Evolutionary conservation across 2,797 vertebrate genomes (phyloP).

Genomic region (Centroberyx gerrardi): DNA sequence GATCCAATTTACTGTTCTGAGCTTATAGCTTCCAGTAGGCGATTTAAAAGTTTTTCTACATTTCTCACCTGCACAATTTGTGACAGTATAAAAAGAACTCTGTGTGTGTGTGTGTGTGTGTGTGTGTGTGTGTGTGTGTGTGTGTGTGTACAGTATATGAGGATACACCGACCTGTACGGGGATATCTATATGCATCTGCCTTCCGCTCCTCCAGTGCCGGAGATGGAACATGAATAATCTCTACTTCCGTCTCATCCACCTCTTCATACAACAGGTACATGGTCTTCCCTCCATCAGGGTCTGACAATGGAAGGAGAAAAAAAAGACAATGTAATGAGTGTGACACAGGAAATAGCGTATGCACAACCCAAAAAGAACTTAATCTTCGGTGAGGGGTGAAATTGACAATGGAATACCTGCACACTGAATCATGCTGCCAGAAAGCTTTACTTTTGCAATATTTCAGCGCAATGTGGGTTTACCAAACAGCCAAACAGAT

Average conservation of each 20-base stretch:
- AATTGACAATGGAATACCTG: no score
- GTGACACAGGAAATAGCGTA: not conserved
- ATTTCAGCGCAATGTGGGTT: no score
- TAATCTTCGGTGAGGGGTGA: no score
- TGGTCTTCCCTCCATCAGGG: constrained; percentile 88
- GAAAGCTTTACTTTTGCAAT: no score
- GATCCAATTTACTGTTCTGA: not conserved
- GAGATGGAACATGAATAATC: constrained; percentile 97
- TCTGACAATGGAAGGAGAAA: constrained; percentile 74
- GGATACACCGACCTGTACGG: constrained; percentile 88
- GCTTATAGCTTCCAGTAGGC: not conserved
- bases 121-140: not conserved
- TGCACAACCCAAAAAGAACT: not conserved
- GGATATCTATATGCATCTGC: constrained; percentile 98
- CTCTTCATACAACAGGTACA: constrained; percentile 95
- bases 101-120: not conserved
- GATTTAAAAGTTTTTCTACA: no score
- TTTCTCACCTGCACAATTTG: no score
- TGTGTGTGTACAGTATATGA: not conserved
- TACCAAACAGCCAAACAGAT: no score
- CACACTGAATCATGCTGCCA: no score
- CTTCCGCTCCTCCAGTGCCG: constrained; percentile 96
- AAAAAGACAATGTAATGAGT: no score
- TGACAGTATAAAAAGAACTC: not conserved
- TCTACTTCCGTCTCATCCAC: constrained; percentile 98